Evolutionary conservation across 2,888 invertebrate species (phyloP), one percentile per base, ranked within the genome.

Genomic region (Agrotis segetum): DNA sequence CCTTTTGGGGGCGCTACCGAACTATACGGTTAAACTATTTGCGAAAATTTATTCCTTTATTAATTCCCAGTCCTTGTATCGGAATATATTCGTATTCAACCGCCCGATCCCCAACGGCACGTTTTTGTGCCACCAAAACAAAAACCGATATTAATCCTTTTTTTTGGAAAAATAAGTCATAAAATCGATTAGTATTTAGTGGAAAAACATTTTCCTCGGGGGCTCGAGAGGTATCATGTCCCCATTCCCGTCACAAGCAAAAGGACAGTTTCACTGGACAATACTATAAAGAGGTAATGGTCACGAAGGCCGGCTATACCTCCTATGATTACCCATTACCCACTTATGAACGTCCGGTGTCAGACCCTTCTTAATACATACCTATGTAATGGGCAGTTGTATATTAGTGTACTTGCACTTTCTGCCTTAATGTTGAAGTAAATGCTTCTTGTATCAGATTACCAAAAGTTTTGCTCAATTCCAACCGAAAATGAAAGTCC

Each of bases 271-370:
- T 74, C 83, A 83, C 85, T 77, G 78, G 53, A 67, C 71, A 81
- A 81, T 81, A 81, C 81, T 81, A 84, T 85, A 82, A 83, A 79
- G 76, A 84, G 69, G 85, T 86, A 87, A 88, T 86, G 75, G 84
- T 68, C 60, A 79, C 73, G 68, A 75, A 87, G 81, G 82, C 74
- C 70, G 74, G 29, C 70, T 77, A 73, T 74, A 84, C 79, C 78
- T 85, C 71, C 59, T 82, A 85, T 83, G 83, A 83, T 85, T 84
- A 80, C 79, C 86, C 87, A 83, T 85, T 84, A 80, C 79, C 86
- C 87, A 89, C 85, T 89, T 89, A 88, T 74, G 74, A 71, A 80
- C 88, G 82, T 90, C 89, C 91, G 88, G 87, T 87, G 81, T 77
- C 71, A 71, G 66, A 65, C 74, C 84, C 84, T 78, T 70, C 84